Evolutionary conservation across 2,113 vertebrate genomes (phyloP).

Genomic region (Ochotona curzoniae): DNA sequence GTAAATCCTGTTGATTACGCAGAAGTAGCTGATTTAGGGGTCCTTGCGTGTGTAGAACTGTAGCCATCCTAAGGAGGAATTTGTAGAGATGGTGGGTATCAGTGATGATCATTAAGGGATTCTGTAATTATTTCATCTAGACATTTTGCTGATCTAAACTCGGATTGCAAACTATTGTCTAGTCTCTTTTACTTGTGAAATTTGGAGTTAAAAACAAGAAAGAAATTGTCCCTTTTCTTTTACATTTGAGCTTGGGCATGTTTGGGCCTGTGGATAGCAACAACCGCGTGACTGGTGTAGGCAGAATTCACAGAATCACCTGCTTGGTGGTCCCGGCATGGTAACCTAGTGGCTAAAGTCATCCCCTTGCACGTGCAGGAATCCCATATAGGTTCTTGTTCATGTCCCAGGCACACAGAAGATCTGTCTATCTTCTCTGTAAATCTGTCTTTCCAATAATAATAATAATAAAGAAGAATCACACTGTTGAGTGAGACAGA

Average conservation of each 20-base stretch:
- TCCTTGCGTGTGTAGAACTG: neutral
- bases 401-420: too few species aligned
- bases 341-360: too few species aligned
- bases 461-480: too few species aligned
- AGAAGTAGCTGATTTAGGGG: neutral
- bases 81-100: neutral
- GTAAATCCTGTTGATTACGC: neutral
- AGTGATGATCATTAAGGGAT: neutral
- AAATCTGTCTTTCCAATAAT: too few species aligned
- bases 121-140: neutral
- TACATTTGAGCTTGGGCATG: neutral
- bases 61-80: too few species aligned
- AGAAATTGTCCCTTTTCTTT: neutral
- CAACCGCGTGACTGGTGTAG: neutral
- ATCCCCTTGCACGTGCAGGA: too few species aligned
- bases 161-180: neutral
- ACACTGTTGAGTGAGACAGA: too few species aligned
- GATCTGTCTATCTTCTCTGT: too few species aligned
- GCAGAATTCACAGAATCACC: neutral
- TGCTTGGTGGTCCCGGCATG: neutral
- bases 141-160: neutral
- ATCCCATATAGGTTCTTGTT: too few species aligned
- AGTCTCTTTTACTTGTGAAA: rapidly evolving
- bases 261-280: neutral
- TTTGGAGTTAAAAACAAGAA: neutral